Base-by-base conservation (phyloP, 2,888 invertebrate species). In the Leptinotarsa juncta region DNA sequence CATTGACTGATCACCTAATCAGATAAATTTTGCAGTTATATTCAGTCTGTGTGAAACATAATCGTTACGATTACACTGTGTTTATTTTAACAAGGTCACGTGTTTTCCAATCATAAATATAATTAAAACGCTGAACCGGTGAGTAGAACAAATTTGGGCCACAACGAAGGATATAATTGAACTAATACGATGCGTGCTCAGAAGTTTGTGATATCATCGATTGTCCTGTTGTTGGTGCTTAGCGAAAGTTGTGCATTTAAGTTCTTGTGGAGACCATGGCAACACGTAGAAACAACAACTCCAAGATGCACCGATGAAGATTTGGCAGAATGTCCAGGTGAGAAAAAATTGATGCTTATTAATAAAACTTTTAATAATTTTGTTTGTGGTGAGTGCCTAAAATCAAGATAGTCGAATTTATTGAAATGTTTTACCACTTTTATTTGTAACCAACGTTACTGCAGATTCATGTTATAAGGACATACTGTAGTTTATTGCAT, bases 61-160 rank as follows among this genome's bases (percentile, higher is more conserved):
- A 57, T 57, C 20, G 23, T 4, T 14, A 57, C 15, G 15, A 23
- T 23, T 23, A 23, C 10, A 5, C 2, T 20, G 12, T 20, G 14
- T 57, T 57, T 4, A 26, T 57, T 57, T 57, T 2, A 57, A 57
- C 57, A 57, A 57, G 57, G 57, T 57, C 23, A 57, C 23, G 57
- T 57, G 57, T 57, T 57, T 20, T 57, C 23, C 5, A 10, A 23
- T 26, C 10, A 57, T 57, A 14, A 10, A 15, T 57, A 15, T 57
- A 23, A 23, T 23, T 20, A 15, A 57, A 57, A 57, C 57, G 57
- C 23, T 1, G 14, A 57, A 18, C 57, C 20, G 57, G 4, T 18
- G 18, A 57, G 20, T 57, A 23, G 57, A 57, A 57, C 23, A 57
- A 23, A 57, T 20, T 57, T 57, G 4, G 3, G 20, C 14, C 20